phyloP scores from a whole-genome alignment of 1,140 invertebrate genomes.

The Drosophila rhopaloa region DNA sequence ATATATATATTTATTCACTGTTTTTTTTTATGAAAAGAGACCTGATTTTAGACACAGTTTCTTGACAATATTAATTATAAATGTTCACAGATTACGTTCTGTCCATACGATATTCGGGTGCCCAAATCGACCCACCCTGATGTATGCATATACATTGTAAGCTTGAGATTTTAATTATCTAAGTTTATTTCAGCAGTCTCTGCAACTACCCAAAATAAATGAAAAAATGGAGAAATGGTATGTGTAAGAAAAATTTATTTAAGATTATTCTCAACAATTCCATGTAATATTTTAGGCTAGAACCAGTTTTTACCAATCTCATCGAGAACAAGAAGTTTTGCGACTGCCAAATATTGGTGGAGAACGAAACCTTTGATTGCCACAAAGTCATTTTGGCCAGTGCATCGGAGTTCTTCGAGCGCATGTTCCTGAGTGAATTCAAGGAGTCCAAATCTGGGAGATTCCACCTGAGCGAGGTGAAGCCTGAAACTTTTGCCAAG shows the following conservation, averaged over 20 bases:
- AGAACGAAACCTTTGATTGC: slow-evolving; percentile 13
- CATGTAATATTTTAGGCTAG: slow-evolving; percentile 1
- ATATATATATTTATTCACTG: too few relatives aligned
- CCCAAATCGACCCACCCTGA: too few relatives aligned
- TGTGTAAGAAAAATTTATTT: neutral
- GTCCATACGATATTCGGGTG: too few relatives aligned
- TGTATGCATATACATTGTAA: neutral
- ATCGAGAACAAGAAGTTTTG: slow-evolving; percentile 17
- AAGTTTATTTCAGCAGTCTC: neutral
- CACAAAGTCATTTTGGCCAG: slow-evolving; percentile 28
- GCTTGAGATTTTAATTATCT: neutral
- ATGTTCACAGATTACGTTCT: too few relatives aligned
- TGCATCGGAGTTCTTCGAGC: slow-evolving; percentile 39
- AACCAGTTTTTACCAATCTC: neutral
- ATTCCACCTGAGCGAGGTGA: slow-evolving; percentile 10
- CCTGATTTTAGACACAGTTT: too few relatives aligned
- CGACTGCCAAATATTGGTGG: slow-evolving; percentile 31
- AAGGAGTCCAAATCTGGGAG: slow-evolving; percentile 2
- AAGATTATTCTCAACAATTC: neutral
- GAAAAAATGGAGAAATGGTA: slow-evolving; percentile 6
- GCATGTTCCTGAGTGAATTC: slow-evolving; percentile 33
- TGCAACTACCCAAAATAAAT: neutral
- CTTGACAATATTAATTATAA: too few relatives aligned
- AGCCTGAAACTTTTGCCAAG: slow-evolving; percentile 3
- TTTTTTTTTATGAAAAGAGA: too few relatives aligned